Evolutionary conservation across 2,113 vertebrate species (phyloP).

Genomic region (Nycticebus coucang): DNA sequence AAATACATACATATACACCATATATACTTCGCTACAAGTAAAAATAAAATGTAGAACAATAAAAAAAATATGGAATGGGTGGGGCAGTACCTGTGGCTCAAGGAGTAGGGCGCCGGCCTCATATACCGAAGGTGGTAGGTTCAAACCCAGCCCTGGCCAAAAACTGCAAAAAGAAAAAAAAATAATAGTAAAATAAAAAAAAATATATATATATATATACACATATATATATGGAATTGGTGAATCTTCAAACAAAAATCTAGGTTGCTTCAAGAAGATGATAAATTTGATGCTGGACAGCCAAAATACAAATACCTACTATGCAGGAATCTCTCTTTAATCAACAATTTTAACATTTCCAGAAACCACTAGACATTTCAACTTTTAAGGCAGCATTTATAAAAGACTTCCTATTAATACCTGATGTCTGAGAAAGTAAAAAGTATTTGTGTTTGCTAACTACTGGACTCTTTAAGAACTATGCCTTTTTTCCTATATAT

Average conservation of each 20-base stretch:
- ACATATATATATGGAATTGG: background rate
- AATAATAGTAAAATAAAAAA: too few relatives aligned
- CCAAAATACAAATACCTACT: background rate
- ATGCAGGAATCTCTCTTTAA: background rate
- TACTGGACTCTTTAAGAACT: background rate
- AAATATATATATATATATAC: too few relatives aligned
- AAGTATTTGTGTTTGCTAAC: background rate
- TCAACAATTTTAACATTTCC: constrained; percentile 29
- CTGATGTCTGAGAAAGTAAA: constrained; percentile 35
- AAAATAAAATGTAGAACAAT: too few relatives aligned
- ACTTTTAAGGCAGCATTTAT: constrained; percentile 1
- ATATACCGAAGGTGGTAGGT: too few relatives aligned
- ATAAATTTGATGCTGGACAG: background rate
- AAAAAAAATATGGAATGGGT: too few relatives aligned
- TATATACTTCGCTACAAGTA: too few relatives aligned
- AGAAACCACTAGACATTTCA: constrained; percentile 9
- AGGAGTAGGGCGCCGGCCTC: too few relatives aligned
- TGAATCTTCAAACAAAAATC: background rate
- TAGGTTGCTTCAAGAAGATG: background rate
- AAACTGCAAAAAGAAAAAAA: too few relatives aligned
- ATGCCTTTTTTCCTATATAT: background rate
- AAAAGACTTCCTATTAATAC: background rate
- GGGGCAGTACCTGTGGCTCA: too few relatives aligned
- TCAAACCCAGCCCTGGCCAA: too few relatives aligned
- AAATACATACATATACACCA: too few relatives aligned